phyloP scores from a whole-genome alignment of 2,888 invertebrate genomes.

The Anthophora plumipes region DNA sequence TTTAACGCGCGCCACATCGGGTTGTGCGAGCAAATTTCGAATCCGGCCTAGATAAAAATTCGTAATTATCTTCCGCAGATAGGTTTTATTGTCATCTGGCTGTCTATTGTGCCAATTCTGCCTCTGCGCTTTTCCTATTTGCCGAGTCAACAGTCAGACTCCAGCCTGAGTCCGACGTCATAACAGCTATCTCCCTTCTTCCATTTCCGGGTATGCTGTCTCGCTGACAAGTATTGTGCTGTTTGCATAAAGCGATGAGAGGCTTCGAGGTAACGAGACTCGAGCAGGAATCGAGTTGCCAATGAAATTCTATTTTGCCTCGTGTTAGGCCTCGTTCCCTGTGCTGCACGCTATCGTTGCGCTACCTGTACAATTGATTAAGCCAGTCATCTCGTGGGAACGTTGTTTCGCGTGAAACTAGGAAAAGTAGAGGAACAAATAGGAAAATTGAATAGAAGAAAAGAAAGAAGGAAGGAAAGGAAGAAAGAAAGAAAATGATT shows the following conservation, averaged over 20 bases:
- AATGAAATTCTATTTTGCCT: slow-evolving; percentile 67
- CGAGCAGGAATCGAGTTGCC: slow-evolving; percentile 65
- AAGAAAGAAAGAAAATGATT: not conserved
- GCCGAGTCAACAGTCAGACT: slow-evolving; percentile 70
- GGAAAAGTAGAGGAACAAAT: not conserved
- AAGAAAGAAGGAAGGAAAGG: not conserved
- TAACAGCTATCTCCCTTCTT: slow-evolving; percentile 70
- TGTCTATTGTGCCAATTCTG: slow-evolving; percentile 31
- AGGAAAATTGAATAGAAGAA: no score
- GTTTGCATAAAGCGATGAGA: slow-evolving; percentile 75
- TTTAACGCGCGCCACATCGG: not conserved
- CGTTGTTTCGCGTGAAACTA: not conserved
- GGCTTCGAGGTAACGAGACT: slow-evolving; percentile 71
- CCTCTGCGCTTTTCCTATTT: slow-evolving; percentile 65
- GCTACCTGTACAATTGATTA: slow-evolving; percentile 22
- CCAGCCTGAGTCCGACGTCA: slow-evolving; percentile 54
- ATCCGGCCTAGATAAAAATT: slow-evolving; percentile 21
- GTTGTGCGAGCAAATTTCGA: not conserved
- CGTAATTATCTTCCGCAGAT: slow-evolving; percentile 45
- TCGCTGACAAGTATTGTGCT: slow-evolving; percentile 75
- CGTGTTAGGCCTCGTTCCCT: slow-evolving; percentile 43
- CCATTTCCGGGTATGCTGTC: slow-evolving; percentile 71
- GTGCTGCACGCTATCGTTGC: not conserved
- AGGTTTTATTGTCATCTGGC: slow-evolving; percentile 48
- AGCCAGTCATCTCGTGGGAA: not conserved